A percentile compares a stretch with the other conserved stretches of the same genome.
These are phyloP conservation scores for Rallus crepitans DNA, from an alignment of 2,797 vertebrate genomes.

Conservation along the genomic window DNA sequence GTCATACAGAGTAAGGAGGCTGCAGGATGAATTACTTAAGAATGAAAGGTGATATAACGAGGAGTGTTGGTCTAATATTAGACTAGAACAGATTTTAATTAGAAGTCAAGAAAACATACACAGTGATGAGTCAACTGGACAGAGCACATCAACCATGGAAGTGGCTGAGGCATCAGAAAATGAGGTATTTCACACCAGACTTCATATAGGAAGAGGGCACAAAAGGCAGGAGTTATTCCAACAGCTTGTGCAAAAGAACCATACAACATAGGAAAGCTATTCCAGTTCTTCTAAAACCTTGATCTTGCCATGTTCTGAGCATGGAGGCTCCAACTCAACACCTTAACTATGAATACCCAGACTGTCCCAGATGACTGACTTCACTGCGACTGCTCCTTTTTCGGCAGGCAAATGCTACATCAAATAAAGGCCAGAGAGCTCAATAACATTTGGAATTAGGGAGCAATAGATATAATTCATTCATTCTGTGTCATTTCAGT, in stretches of 20 bases:
- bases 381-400: neutral
- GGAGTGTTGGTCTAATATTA: constrained; percentile 58
- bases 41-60: constrained; percentile 64
- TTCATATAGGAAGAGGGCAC: neutral
- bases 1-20: constrained; percentile 58
- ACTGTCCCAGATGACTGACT: neutral
- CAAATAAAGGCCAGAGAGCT: neutral
- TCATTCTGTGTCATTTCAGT: neutral
- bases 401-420: neutral
- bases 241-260: neutral
- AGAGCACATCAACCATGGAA: constrained; percentile 38
- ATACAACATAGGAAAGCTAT: neutral
- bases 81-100: constrained; percentile 63
- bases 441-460: neutral
- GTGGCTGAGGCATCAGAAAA: constrained; percentile 37
- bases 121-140: constrained; percentile 61
- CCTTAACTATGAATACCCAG: neutral
- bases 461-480: neutral
- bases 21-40: constrained; percentile 58
- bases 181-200: neutral
- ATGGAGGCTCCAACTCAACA: neutral
- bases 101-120: constrained; percentile 59
- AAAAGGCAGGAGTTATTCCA: neutral
- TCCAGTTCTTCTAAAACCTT: neutral
- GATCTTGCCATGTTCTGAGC: neutral